Conservation (phyloP, 2,113 vertebrate species). For the Phyllopteryx taeniolatus region DNA sequence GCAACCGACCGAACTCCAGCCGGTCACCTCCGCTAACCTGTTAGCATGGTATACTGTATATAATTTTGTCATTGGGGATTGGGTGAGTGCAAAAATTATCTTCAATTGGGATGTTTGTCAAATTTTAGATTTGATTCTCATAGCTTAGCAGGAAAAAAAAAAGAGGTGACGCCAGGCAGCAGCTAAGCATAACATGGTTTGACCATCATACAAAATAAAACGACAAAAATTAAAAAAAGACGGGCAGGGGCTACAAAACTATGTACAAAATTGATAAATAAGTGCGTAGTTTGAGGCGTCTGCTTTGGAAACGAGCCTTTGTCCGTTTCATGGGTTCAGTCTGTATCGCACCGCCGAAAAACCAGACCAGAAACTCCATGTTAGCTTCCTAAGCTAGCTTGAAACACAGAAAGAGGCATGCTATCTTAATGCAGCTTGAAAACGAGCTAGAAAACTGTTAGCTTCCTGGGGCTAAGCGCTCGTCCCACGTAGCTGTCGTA, state of each 20-base stretch:
- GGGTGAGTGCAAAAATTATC: conserved; percentile 42
- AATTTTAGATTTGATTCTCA: conserved; percentile 34
- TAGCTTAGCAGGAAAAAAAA: conserved; percentile 21
- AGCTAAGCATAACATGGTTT: conserved; percentile 55
- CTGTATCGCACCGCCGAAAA: conserved; percentile 25
- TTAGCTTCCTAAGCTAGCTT: conserved; percentile 55
- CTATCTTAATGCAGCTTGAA: conserved; percentile 73
- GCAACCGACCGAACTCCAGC: conserved; percentile 43
- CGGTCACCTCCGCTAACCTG: conserved; percentile 70
- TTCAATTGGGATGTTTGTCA: conserved; percentile 19
- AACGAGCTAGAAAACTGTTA: conserved; percentile 54
- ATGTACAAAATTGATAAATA: conserved; percentile 79
- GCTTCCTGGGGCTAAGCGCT: background rate
- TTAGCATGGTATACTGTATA: conserved; percentile 28
- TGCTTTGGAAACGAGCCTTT: conserved; percentile 70
- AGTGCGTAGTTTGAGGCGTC: conserved; percentile 75
- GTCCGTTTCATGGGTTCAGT: conserved; percentile 62
- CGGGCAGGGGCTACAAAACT: conserved; percentile 71
- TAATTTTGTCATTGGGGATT: conserved; percentile 13
- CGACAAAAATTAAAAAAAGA: conserved; percentile 44
- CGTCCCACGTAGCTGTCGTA: background rate
- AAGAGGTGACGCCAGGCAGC: conserved; percentile 55
- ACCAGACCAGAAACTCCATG: conserved; percentile 59
- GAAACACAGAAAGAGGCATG: conserved; percentile 77
- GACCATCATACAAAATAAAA: conserved; percentile 60